phyloP scores from a whole-genome alignment of 1,140 invertebrate genomes.

The Contarinia nasturtii region DNA sequence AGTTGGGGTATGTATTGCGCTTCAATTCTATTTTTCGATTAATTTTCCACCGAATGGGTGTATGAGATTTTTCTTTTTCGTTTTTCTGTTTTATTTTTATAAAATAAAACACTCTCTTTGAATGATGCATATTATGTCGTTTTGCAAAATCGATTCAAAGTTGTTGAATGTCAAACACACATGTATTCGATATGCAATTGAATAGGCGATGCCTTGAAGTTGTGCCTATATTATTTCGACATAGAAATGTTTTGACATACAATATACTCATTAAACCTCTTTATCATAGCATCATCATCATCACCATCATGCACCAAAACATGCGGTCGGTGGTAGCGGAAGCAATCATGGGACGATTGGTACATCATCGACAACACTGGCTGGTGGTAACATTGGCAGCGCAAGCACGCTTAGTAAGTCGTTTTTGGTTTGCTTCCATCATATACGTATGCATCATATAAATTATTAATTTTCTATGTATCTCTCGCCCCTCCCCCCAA shows the following conservation, averaged over 20 bases:
- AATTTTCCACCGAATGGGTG: background rate
- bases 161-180: background rate
- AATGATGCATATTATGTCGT: no score
- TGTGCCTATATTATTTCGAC: background rate
- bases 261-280: background rate
- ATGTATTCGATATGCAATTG: background rate
- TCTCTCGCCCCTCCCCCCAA: no score
- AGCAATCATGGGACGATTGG: background rate
- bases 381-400: background rate
- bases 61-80: no score
- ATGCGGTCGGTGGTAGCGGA: slow-evolving; percentile 5
- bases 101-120: no score
- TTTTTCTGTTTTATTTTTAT: no score
- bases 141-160: no score
- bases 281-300: background rate
- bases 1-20: slow-evolving; percentile 26
- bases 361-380: background rate
- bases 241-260: background rate
- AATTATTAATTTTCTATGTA: no score
- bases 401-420: no score
- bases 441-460: no score
- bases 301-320: background rate
- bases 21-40: no score
- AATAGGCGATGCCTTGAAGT: background rate
- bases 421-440: no score